Evolutionary conservation across 1,140 invertebrate genomes (phyloP).

Genomic region (Ceratina japonica): DNA sequence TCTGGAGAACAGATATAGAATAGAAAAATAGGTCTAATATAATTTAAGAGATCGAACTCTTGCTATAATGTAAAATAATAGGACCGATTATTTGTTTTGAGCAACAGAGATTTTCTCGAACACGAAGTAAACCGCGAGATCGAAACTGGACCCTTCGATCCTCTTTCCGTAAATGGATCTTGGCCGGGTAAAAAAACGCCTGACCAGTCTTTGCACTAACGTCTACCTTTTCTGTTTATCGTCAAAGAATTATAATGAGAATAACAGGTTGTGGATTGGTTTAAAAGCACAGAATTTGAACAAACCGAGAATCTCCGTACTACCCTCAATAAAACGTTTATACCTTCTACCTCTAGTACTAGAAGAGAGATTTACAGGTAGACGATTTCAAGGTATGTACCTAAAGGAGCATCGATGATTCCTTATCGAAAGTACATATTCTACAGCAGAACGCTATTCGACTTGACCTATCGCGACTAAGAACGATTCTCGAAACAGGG

Average conservation of each 20-base stretch:
- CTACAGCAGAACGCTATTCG: background rate
- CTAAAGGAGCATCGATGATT: background rate
- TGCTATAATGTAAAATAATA: background rate
- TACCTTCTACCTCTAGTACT: too few relatives aligned
- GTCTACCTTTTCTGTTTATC: background rate
- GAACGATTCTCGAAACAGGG: background rate
- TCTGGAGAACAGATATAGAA: background rate
- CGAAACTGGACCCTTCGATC: background rate
- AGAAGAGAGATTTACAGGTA: background rate
- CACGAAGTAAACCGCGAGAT: background rate
- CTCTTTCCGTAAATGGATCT: constrained; percentile 45
- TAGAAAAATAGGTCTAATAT: background rate
- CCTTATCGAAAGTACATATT: background rate
- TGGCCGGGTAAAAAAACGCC: constrained; percentile 4
- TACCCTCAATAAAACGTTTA: background rate
- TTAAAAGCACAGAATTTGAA: constrained; percentile 30
- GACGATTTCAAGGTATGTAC: background rate
- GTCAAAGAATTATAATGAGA: constrained; percentile 11
- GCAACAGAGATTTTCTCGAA: background rate
- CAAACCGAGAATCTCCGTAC: too few relatives aligned
- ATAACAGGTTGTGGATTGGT: constrained; percentile 2
- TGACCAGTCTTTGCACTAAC: constrained; percentile 21
- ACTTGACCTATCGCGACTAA: background rate
- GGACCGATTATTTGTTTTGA: too few relatives aligned
- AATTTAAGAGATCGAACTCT: background rate